A percentile compares a stretch with the other conserved stretches of the same genome.
Evolutionary conservation across 2,113 vertebrate genomes (phyloP).

Genomic region (Sebastes fasciatus): DNA sequence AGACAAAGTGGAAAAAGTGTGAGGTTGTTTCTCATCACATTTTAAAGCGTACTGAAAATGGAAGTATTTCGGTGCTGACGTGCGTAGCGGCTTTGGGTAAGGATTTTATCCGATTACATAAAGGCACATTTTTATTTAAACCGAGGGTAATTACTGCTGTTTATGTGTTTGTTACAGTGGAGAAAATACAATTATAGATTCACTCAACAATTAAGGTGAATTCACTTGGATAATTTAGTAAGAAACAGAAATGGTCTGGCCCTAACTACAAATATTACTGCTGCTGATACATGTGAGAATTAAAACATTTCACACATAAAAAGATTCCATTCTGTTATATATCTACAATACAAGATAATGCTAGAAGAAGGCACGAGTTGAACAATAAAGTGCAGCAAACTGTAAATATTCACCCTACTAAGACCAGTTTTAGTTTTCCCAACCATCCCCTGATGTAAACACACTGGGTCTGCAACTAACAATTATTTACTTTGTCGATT

Average conservation of each 20-base stretch:
- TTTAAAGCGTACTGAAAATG: conserved; percentile 56
- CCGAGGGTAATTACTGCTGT: conserved; percentile 26
- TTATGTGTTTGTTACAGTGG: background rate
- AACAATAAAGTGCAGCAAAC: conserved; percentile 22
- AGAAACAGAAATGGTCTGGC: conserved; percentile 6
- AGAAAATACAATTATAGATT: conserved; percentile 10
- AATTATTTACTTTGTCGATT: no score
- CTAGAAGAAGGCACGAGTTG: conserved; percentile 30
- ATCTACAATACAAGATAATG: conserved; percentile 4
- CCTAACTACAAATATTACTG: background rate
- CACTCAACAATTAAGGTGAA: conserved; percentile 30
- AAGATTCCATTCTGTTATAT: conserved; percentile 1
- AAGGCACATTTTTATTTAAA: conserved; percentile 34
- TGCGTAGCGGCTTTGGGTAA: conserved; percentile 25
- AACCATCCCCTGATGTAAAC: conserved; percentile 32
- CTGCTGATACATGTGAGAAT: background rate
- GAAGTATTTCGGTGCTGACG: conserved; percentile 38
- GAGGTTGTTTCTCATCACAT: conserved; percentile 63
- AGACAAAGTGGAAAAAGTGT: conserved; percentile 71
- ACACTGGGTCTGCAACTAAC: background rate
- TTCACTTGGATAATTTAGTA: conserved; percentile 4
- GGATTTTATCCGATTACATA: conserved; percentile 37
- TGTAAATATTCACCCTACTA: background rate
- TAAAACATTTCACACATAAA: conserved; percentile 22
- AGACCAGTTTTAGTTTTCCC: conserved; percentile 19